Evolutionary conservation across 2,797 vertebrate genomes (phyloP), one percentile per base, ranked within the genome.

Genomic region (Geotrypetes seraphini): DNA sequence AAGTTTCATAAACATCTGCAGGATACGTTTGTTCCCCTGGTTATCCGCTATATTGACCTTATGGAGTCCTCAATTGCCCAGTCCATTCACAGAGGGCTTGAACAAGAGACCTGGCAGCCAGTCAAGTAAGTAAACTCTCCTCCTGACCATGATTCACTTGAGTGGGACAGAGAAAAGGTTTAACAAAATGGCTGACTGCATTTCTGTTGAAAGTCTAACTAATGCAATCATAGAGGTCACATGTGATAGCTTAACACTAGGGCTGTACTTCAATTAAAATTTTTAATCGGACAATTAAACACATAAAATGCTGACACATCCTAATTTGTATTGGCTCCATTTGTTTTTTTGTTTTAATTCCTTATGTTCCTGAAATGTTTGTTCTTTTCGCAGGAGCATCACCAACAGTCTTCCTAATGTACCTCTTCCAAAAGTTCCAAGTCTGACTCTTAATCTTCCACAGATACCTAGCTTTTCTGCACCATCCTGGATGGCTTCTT

Each of bases 31-130:
- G 77, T 93, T 39, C 92, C 95, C 11, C 78, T 96, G 74, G 92
- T 96, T 31, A 70, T 97, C 30, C 90, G 93, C 60, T 99, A 97
- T 71, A 88, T 97, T 4, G 94, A 99, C 70, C 88, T 99, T 53
- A 99, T 99, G 95, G 95, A 97, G 71, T 96, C 93, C 1, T 96
- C 95, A 45, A 94, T 97, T 53, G 92, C 94, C 19, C 94, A 99
- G 73, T 96, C 92, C 47, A 86, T 99, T 79, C 92, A 97, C 73
- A 89, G 89, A 28, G 88, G 91, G 52, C 93, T 97, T 44, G 87
- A 96, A 47, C 91, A 94, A 65, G 94, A 99, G 63, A 89, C 92
- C 3, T 99, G 95, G 95, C 90, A 92, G 59, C 84, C 93, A 3
- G 90, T 98, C 69, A 96, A 86, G 95, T 98, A 89, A 85, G 68